Evolutionary conservation across 1,140 invertebrate species (phyloP), one percentile per base, ranked within the genome.

Genomic region (Bathynomus jamesi): DNA sequence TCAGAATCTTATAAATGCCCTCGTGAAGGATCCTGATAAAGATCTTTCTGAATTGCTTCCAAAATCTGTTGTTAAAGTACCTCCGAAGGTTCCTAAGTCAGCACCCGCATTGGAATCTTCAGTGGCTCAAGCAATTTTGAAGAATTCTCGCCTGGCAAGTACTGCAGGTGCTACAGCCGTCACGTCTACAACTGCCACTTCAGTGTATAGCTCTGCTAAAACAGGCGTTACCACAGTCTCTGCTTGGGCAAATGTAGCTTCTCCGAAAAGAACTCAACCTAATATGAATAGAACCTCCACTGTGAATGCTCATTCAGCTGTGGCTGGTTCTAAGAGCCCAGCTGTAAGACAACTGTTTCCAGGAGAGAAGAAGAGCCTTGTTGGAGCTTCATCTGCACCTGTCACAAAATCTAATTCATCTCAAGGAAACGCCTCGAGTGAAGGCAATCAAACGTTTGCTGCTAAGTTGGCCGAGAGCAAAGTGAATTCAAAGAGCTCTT

Each of bases 391-490:
- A 65, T 82, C 84, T 25, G 84, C 83, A 76, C 80, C 84, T 28
- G 81, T 83, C 8, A n/a, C n/a, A n/a, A 53, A 53, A 53, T 53
- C 7, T 40, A 40, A 11, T 53, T 17, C 21, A 3, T 2, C 40
- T 17, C 40, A 53, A 21, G 40, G 40, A 53, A 53, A 5, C 21
- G 40, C 40, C 13, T 82, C 84, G 17, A 83, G 78, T 65, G 78
- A 80, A 27, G 82, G 84, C 2, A 82, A 83, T 25, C 86, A 87
- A 79, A 87, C 87, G 5, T 88, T 87, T 79, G 86, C 87, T 53
- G 86, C 86, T 0, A 88, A 88, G 79, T 79, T 88, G 53, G 85
- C 85, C 3, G 86, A 85, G 78, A 83, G 82, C 78, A 80, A 81
- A 78, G 78, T 82, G 65, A 78, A 78, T 27, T 79, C 80, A 67